Evolutionary conservation across 1,140 invertebrate species (phyloP).

Genomic region (Dinothrombium tinctorium): DNA sequence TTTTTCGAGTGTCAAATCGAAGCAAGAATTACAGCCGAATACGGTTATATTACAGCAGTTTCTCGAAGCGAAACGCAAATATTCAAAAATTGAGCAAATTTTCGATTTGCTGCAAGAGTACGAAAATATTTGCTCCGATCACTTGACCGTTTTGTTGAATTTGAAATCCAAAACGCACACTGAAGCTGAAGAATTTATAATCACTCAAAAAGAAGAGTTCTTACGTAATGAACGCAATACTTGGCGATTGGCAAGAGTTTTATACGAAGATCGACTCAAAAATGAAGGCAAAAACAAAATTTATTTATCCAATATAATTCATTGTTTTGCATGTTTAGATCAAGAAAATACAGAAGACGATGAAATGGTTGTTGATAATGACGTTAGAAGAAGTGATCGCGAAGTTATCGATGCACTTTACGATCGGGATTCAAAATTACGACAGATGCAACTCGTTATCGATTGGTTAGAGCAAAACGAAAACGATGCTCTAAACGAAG

Average conservation of each 20-base stretch:
- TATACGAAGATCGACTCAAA: constrained; percentile 48
- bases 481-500: constrained; percentile 29
- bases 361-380: constrained; percentile 23
- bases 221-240: constrained; percentile 45
- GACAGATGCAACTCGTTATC: constrained; percentile 55
- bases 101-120: constrained; percentile 4
- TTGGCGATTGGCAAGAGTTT: constrained; percentile 51
- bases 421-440: constrained; percentile 35
- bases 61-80: background rate
- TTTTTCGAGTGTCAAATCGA: too few relatives aligned
- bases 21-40: too few relatives aligned
- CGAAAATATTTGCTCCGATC: constrained; percentile 4
- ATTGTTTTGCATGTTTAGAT: constrained; percentile 16
- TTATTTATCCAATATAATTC: constrained; percentile 9
- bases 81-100: background rate
- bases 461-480: constrained; percentile 77
- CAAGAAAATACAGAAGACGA: constrained; percentile 24
- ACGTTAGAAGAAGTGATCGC: constrained; percentile 30
- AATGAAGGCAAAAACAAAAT: background rate
- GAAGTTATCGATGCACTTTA: constrained; percentile 33
- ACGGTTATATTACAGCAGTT: constrained; percentile 1
- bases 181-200: background rate
- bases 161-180: background rate
- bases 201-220: constrained; percentile 5
- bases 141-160: background rate